These are phyloP conservation scores for Ophioderma brevispina DNA, from an alignment of 35 echinoderm and acorn worm species.

Conservation along the genomic window DNA sequence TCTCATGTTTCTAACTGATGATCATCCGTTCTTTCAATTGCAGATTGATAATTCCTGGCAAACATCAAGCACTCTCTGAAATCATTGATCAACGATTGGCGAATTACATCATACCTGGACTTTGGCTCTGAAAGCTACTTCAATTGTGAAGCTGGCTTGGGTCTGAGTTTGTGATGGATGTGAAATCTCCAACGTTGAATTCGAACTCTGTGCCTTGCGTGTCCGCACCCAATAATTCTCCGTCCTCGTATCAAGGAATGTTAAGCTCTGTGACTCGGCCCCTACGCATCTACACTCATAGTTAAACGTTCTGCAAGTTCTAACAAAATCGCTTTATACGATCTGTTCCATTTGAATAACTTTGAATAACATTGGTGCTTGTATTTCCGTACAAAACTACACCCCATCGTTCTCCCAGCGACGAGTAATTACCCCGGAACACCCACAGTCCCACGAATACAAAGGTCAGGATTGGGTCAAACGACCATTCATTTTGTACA, in stretches of 20 bases:
- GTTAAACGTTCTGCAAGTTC: background rate
- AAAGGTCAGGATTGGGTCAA: background rate
- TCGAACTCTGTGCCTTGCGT: slow-evolving; percentile 96
- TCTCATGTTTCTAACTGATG: no score
- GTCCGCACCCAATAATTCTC: slow-evolving; percentile 87
- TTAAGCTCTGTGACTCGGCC: slow-evolving; percentile 95
- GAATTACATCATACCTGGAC: slow-evolving; percentile 89
- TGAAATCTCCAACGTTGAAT: slow-evolving; percentile 86
- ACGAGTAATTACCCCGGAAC: slow-evolving; percentile 1
- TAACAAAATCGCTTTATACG: background rate
- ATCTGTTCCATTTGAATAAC: background rate
- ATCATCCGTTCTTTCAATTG: no score
- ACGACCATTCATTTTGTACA: no score
- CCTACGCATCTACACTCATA: slow-evolving; percentile 98
- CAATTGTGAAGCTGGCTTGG: slow-evolving; percentile 92
- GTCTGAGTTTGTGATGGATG: slow-evolving; percentile 94
- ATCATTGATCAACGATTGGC: no score
- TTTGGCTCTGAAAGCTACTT: slow-evolving; percentile 82
- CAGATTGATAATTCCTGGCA: no score
- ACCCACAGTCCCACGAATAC: background rate
- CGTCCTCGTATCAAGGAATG: slow-evolving; percentile 94
- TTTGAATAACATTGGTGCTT: background rate
- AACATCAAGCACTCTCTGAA: no score
- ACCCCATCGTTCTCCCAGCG: background rate
- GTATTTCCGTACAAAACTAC: background rate